Base-by-base conservation (phyloP, 2,888 invertebrate species). In the Eristalis intricaria region DNA sequence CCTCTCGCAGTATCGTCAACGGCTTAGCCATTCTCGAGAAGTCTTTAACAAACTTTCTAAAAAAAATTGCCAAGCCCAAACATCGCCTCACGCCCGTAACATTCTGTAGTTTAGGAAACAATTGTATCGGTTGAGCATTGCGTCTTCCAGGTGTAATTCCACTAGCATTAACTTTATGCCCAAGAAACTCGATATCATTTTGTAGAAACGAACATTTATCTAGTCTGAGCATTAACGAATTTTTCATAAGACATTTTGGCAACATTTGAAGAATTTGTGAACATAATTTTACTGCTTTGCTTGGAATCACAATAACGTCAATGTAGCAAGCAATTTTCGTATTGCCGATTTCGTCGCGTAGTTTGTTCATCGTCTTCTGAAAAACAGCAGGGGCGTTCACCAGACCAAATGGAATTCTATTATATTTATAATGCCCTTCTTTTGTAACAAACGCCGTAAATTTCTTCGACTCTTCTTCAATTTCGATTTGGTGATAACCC, bases 401-500 rank as follows among this genome's bases (percentile, higher is more conserved):
- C n/a, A n/a, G n/a, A n/a, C 32, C 86, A 70, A 89, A 89, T 3
- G 88, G 87, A 88, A 89, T 88, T 40, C 82, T 38, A n/a, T 88
- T 89, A 19, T 70, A 89, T 29, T 89, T 88, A 61, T 71, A 89
- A 56, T 83, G 78, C 2, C 85, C 88, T 15, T 88, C 76, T 11
- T 63, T 77, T 0, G 79, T 88, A 1, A 82, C 71, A 32, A 89
- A 88, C 5, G 82, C 86, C 2, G 88, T 89, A 50, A 69, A 86
- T 56, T 88, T 68, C 38, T 74, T 88, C n/a, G 82, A 87, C 10
- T 26, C 8, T 26, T 89, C 81, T 2, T 68, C 77, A 1, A 89
- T 74, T 60, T 79, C 75, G 5, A 89, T 88, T 32, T 92, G 92
- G 78, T 90, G 86, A 88, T 90, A 90, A 0, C 91, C 92, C 0